Evolutionary conservation across 2,888 invertebrate genomes (phyloP), one percentile per base, ranked within the genome.

Genomic region (Acanthosoma haemorrhoidale): DNA sequence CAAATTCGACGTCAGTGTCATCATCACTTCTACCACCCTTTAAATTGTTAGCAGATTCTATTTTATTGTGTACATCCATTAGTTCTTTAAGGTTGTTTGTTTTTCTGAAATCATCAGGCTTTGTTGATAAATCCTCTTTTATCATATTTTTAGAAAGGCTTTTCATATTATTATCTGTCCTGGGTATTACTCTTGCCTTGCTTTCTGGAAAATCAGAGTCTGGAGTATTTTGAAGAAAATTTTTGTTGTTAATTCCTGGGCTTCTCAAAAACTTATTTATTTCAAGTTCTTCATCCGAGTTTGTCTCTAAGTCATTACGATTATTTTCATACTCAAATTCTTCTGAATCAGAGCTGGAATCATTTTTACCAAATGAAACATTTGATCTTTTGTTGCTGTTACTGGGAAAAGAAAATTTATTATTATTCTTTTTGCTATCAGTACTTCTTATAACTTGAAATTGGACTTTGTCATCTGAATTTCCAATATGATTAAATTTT

Each of bases 1-100:
- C 68, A n/a, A 67, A 57, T 57, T 72, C 72, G 21, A 72, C 68
- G 58, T 72, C 72, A 9, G 72, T 72, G 58, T 72, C 72, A 59
- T 72, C 72, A 51, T 72, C 72, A 51, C 43, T 67, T 16, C 18
- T 60, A 51, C 25, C 29, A 6, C 21, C 6, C 21, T 51, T 51
- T n/a, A n/a, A 51, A n/a, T 25, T 25, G 13, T 21, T 2, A 2
- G 25, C 9, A 6, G 51, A 25, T 25, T 51, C 51, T n/a, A 51
- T 51, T n/a, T 51, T 51, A 5, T 51, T 8, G 29, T 51, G 51
- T 6, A 51, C 29, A 4, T 51, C 25, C 6, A 51, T 11, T 25
- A 51, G 51, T 2, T 51, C 51, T 25, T 25, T 51, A 51, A 51
- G 25, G 21, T 21, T 13, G 6, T 25, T 51, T 51, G 51, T 21